Percentiles rank a stretch among this genome's conserved stretches.
Evolutionary conservation across 2,888 invertebrate species (phyloP).

Genomic region (Phasia obesa): DNA sequence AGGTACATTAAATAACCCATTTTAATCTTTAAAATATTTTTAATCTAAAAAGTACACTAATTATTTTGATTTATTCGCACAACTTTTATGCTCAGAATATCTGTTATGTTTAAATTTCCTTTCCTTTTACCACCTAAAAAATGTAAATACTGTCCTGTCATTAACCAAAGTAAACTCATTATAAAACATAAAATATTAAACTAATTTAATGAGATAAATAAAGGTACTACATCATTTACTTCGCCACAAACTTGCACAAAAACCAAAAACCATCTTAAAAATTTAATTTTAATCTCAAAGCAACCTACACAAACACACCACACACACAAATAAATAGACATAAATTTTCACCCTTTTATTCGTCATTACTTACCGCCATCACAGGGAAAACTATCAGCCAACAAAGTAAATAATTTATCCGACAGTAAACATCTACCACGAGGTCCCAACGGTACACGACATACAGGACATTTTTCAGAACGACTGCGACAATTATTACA

Average conservation of each 20-base stretch:
- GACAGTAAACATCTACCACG: conserved; percentile 83
- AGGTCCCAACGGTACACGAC: conserved; percentile 82
- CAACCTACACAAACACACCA: neutral
- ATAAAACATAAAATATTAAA: conserved; percentile 61
- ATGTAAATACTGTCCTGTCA: conserved; percentile 21
- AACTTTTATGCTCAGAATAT: conserved; percentile 8
- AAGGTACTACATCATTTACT: conserved; percentile 50
- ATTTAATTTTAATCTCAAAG: conserved; percentile 46
- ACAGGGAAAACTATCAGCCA: conserved; percentile 82
- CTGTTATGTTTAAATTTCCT: conserved; percentile 29
- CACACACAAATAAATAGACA: neutral
- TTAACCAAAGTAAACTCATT: conserved; percentile 61
- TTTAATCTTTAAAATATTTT: conserved; percentile 5
- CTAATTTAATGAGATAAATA: conserved; percentile 65
- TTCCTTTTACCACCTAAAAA: conserved; percentile 14
- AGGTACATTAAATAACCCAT: too few species aligned
- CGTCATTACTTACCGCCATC: conserved; percentile 78
- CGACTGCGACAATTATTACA: conserved; percentile 83
- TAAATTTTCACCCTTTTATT: conserved; percentile 19
- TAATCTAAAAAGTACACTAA: conserved; percentile 4
- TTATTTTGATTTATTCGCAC: conserved; percentile 28
- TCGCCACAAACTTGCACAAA: conserved; percentile 21
- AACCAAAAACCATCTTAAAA: conserved; percentile 45
- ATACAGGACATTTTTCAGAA: conserved; percentile 83
- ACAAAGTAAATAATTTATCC: conserved; percentile 82